These are phyloP conservation scores for Heteractis magnifica DNA, from an alignment of 92 coral and sea anemone genomes.

Conservation along the genomic window DNA sequence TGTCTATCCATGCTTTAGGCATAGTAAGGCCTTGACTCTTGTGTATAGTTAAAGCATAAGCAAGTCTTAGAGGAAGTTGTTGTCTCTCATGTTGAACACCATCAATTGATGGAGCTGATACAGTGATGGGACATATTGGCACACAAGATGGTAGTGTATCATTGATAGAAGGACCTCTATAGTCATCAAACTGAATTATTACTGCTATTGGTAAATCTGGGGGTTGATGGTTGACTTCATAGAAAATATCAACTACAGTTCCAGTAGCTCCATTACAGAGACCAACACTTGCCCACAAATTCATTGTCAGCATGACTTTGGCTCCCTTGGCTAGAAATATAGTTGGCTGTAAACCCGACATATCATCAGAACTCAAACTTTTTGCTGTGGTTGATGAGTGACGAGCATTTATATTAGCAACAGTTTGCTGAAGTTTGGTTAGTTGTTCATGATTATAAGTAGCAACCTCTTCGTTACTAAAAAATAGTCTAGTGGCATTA, in stretches of 20 bases:
- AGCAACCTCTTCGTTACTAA: slow-evolving; percentile 39
- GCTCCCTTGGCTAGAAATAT: not conserved
- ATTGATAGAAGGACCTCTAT: slow-evolving; percentile 35
- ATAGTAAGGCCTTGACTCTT: no score
- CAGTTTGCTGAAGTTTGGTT: slow-evolving; percentile 23
- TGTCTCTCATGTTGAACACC: slow-evolving; percentile 41
- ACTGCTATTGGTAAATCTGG: slow-evolving; percentile 24
- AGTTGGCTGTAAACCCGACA: slow-evolving; percentile 50
- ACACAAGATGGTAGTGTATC: not conserved
- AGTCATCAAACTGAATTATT: slow-evolving; percentile 54
- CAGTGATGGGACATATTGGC: slow-evolving; percentile 60
- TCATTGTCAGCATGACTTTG: no score
- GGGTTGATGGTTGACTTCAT: not conserved
- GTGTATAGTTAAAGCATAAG: slow-evolving; percentile 53
- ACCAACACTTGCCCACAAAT: no score
- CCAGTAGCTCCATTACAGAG: no score
- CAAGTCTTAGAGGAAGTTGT: slow-evolving; percentile 62
- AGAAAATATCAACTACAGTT: slow-evolving; percentile 26
- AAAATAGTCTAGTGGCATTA: slow-evolving; percentile 45
- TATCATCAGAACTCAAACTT: slow-evolving; percentile 23
- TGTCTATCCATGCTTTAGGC: no score
- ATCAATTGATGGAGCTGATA: slow-evolving; percentile 22
- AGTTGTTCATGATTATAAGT: slow-evolving; percentile 31
- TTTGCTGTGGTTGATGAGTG: slow-evolving; percentile 50
- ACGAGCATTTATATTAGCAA: slow-evolving; percentile 43